Base-by-base conservation (phyloP, 2,797 vertebrate species). In the Paratrypauchen microcephalus region DNA sequence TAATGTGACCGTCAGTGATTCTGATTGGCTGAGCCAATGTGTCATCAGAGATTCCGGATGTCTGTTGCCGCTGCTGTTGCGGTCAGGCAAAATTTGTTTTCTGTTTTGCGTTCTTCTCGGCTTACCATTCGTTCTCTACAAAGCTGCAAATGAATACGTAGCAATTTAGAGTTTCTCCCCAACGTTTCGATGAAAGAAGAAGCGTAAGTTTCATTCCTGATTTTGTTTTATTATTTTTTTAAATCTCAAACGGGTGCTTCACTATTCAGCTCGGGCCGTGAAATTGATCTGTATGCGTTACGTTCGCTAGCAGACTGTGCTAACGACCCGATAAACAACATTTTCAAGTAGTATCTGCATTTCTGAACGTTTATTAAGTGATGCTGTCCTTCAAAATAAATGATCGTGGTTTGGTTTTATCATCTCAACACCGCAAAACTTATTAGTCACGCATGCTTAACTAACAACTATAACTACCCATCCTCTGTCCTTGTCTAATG, bases 31-130 rank as follows among this genome's bases (percentile, higher is more conserved):
- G 7, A 0, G 0, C 2, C 0, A n/a, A 2, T 21, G 18, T 82
- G 75, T 83, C 88, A 55, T 83, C 77, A 80, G 71, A 76, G 79
- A 84, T 82, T 84, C 88, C 89, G 90, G 89, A 91, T 80, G 85
- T 91, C 60, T 63, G 68, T 69, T 63, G 66, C 71, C 75, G 69
- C 63, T 59, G 68, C 72, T 76, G 68, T 74, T 55, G 52, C 55
- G 75, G 74, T 76, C 73, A 80, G 78, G 65, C 62, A 86, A 78
- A 78, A 72, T 83, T 86, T 89, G 87, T 91, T 88, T 89, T 89
- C 71, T 79, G 83, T 72, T 69, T 80, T 60, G 26, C 55, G 28
- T 57, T 57, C 55, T 68, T 73, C 83, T 80, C 70, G 83, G 78
- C 69, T 59, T 86, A 84, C 88, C 87, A 85, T 80, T 82, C 76